Base-by-base conservation (phyloP, 2,113 vertebrate genomes). In the Nyctibius bracteatus region DNA sequence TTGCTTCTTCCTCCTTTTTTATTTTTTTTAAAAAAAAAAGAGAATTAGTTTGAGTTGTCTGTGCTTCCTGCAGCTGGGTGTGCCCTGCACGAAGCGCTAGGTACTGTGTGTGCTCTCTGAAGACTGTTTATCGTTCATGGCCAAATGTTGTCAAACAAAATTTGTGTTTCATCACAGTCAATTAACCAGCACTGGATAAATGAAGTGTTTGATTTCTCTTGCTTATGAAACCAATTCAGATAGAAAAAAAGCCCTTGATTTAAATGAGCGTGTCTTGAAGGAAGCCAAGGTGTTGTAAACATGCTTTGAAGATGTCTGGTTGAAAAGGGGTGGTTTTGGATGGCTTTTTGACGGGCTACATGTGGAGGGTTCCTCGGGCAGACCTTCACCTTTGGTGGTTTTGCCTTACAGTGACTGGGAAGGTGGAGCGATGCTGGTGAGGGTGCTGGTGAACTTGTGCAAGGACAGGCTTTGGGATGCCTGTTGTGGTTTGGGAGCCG, bases 111-210 rank as follows among this genome's bases (percentile, higher is more conserved):
- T 57, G 70, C 90, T 41, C 77, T 63, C 81, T 28, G 35, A 44
- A 85, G 43, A 14, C 14, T 72, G 13, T 77, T 93, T 84, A 84
- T 94, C 85, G 2, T 73, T 90, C 7, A 0, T 24, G 68, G 52
- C 74, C 90, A 91, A 83, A 72, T 55, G 82, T 68, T 95, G 67
- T 66, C 86, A 90, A 72, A 93, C 87, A 81, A 3, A 88, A 70
- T 17, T 74, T 31, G 63, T 55, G 37, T 85, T 94, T 92, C 90
- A 74, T 87, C 21, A 30, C 72, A 58, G 81, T 63, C 86, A 59
- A 17, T 90, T 82, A 71, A 62, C 65, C 17, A 1, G 49, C 61
- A 16, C 37, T 72, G 75, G n/a, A 19, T 70, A 90, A 85, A 90
- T 43, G 39, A 92, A 52, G 86, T 67, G 67, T 72, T 94, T 90